These are phyloP conservation scores for Meiosimyza platycephala DNA, from an alignment of 2,888 invertebrate genomes.

Conservation along the genomic window DNA sequence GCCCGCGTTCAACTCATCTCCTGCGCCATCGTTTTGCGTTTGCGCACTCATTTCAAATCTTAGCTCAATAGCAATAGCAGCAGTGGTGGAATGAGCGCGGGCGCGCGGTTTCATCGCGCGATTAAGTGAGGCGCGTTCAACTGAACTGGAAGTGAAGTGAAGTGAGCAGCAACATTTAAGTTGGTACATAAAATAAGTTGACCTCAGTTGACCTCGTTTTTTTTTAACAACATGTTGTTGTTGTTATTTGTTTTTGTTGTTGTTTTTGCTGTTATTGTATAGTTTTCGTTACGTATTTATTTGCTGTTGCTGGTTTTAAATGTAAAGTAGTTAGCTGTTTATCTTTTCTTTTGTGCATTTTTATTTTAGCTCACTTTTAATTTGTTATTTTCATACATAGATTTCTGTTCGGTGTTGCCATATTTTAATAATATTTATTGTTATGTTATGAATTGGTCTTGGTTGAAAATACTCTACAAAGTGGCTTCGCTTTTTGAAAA, in stretches of 20 bases:
- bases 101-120: not conserved
- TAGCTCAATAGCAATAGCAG: not conserved
- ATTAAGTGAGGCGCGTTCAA: not conserved
- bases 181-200: conserved; percentile 63
- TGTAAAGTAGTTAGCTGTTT: conserved; percentile 2
- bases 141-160: conserved; percentile 18
- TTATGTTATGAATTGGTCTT: no score
- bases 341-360: conserved; percentile 9
- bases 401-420: not conserved
- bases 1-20: not conserved
- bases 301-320: conserved; percentile 32
- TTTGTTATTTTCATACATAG: not conserved
- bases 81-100: no score
- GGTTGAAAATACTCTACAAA: no score
- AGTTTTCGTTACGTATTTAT: conserved; percentile 33
- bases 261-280: conserved; percentile 35
- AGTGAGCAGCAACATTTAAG: conserved; percentile 37
- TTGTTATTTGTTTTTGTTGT: conserved; percentile 30
- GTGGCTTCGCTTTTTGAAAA: no score
- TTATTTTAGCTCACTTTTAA: not conserved
- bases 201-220: conserved; percentile 63
- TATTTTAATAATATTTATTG: no score
- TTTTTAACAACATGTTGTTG: conserved; percentile 35
- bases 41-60: conserved; percentile 19
- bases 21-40: not conserved